A percentile compares a stretch with the other conserved stretches of the same genome.
phyloP scores from a whole-genome alignment of 2,113 vertebrate species.

The Saccopteryx bilineata region DNA sequence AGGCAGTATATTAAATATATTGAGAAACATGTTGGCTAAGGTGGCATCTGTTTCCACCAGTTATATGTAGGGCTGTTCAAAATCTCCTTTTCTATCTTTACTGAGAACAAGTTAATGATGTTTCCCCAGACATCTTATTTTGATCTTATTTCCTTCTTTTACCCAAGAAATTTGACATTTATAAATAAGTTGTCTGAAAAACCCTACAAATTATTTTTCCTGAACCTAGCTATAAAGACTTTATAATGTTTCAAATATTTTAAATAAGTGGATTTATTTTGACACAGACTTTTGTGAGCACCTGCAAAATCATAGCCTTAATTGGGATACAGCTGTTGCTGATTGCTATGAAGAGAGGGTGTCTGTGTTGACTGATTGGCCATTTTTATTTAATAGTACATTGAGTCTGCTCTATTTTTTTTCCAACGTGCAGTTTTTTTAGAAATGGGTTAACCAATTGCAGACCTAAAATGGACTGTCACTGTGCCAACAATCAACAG shows the following conservation, averaged over 20 bases:
- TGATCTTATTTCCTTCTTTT: slow-evolving; percentile 44
- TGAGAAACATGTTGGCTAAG: not conserved
- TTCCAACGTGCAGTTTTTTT: slow-evolving; percentile 67
- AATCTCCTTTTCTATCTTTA: not conserved
- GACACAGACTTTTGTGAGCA: slow-evolving; percentile 66
- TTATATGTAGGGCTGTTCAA: not conserved
- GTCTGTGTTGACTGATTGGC: slow-evolving; percentile 79
- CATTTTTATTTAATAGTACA: slow-evolving; percentile 77
- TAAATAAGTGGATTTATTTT: slow-evolving; percentile 82
- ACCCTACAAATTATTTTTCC: not conserved
- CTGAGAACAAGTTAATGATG: slow-evolving; percentile 7
- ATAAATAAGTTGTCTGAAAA: slow-evolving; percentile 71
- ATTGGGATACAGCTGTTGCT: slow-evolving; percentile 76
- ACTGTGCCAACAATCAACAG: slow-evolving; percentile 75
- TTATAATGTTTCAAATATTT: slow-evolving; percentile 75
- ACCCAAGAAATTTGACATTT: slow-evolving; percentile 54
- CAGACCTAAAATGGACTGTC: slow-evolving; percentile 77
- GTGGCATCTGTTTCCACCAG: not conserved
- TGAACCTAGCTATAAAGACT: slow-evolving; percentile 55
- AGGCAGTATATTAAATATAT: no score
- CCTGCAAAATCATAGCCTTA: slow-evolving; percentile 74
- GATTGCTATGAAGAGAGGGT: slow-evolving; percentile 63
- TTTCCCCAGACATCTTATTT: slow-evolving; percentile 35
- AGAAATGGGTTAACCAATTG: slow-evolving; percentile 77
- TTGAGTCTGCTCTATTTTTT: slow-evolving; percentile 41